Percentiles rank a stretch among this genome's conserved stretches.
These are phyloP conservation scores for Cylloceria caligata DNA, from an alignment of 2,888 invertebrate species.

Conservation along the genomic window DNA sequence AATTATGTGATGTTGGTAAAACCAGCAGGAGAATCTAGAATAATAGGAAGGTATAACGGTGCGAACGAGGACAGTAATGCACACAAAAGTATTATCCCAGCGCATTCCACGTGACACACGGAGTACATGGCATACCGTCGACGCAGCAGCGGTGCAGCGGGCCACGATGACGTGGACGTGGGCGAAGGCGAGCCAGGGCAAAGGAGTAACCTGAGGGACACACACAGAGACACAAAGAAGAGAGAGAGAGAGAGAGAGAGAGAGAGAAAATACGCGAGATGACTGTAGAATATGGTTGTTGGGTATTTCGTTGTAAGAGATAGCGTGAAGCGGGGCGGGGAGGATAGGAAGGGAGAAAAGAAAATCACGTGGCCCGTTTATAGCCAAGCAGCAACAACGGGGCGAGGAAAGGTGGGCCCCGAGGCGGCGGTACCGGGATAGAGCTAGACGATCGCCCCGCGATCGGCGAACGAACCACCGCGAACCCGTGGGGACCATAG, in stretches of 20 bases:
- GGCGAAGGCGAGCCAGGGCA: conserved; percentile 59
- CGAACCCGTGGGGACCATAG: conserved; percentile 51
- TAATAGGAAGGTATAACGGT: conserved; percentile 33
- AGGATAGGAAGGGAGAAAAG: conserved; percentile 42
- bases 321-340: conserved; percentile 6
- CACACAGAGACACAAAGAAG: conserved; percentile 18
- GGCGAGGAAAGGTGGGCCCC: conserved; percentile 64
- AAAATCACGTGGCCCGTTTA: conserved; percentile 58
- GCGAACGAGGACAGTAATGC: conserved; percentile 51
- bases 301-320: conserved; percentile 32
- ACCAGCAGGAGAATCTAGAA: conserved; percentile 24
- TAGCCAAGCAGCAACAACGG: conserved; percentile 48
- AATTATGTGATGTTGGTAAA: not conserved
- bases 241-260: conserved; percentile 43
- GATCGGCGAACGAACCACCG: conserved; percentile 42
- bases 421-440: conserved; percentile 44
- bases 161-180: conserved; percentile 59
- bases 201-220: conserved; percentile 51
- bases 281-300: not conserved
- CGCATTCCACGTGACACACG: conserved; percentile 64
- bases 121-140: conserved; percentile 47
- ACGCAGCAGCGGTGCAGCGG: conserved; percentile 39
- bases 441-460: conserved; percentile 44
- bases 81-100: conserved; percentile 46
- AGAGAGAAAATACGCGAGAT: conserved; percentile 31